These are phyloP conservation scores for Ceriagrion tenellum DNA, from an alignment of 2,888 invertebrate genomes.

Conservation along the genomic window DNA sequence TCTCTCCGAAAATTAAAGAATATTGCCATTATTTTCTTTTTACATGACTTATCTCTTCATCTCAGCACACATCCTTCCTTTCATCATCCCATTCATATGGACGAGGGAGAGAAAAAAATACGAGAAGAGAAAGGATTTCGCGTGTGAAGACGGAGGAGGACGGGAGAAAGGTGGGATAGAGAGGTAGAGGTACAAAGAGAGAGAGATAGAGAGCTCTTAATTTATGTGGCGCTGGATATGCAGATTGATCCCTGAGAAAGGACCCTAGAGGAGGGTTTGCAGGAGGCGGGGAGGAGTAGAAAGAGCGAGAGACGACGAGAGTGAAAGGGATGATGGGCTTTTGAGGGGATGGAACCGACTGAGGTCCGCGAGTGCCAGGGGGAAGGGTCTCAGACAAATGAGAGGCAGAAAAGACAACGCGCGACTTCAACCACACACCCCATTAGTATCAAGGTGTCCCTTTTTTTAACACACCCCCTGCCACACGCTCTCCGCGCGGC, in stretches of 20 bases:
- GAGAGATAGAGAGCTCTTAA: background rate
- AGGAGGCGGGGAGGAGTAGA: background rate
- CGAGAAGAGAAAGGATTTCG: background rate
- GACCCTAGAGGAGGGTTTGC: background rate
- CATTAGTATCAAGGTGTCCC: background rate
- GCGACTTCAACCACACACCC: background rate
- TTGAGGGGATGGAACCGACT: background rate
- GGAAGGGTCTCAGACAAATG: background rate
- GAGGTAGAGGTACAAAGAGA: background rate
- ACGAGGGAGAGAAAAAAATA: too few relatives aligned
- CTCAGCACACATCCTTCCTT: too few relatives aligned
- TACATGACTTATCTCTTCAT: too few relatives aligned
- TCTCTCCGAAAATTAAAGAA: too few relatives aligned
- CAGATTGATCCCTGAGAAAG: conserved; percentile 27
- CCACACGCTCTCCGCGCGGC: background rate
- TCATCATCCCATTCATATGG: too few relatives aligned
- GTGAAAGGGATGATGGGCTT: background rate
- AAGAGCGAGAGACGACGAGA: background rate
- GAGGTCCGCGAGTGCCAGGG: background rate
- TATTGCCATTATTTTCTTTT: too few relatives aligned
- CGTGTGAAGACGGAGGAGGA: background rate
- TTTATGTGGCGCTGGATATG: background rate
- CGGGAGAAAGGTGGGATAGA: too few relatives aligned
- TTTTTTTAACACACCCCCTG: background rate
- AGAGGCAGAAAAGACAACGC: background rate